Evolutionary conservation across 2,888 invertebrate genomes (phyloP), one percentile per base, ranked within the genome.

Genomic region (Aporophyla nigra): DNA sequence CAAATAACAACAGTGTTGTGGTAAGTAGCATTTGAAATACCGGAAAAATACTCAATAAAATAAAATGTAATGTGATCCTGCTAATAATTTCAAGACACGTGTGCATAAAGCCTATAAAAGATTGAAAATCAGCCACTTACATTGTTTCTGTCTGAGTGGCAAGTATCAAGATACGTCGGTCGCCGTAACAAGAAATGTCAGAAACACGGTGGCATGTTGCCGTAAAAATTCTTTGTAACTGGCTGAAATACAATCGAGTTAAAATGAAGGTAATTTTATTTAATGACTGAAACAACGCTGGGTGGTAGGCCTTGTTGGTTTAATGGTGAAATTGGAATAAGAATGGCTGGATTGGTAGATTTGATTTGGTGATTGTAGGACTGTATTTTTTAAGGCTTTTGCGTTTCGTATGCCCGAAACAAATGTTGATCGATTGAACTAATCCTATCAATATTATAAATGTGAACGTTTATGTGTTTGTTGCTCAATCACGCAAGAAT

Each of bases 211-310:
- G 83, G 87, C 80, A 78, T 71, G 74, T 76, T 78, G 27, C 71
- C 65, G 61, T 75, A 75, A 72, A 84, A 82, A 84, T 85, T 85
- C 83, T 71, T 78, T 74, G 81, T 78, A 83, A 74, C 69, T 73
- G n/a, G 56, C 65, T 71, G 27, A 56, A 75, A 72, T 76, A 66
- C 65, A 54, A 76, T 74, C 72, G 61, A 62, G 54, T 73, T 74
- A 62, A 58, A 75, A 40, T 56, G 51, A 54, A 66, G 65, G 84
- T 58, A 74, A 84, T 84, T 75, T 86, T 71, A 67, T 80, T 78
- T 77, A 78, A 85, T 85, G 71, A 70, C 53, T 68, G 46, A 27
- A 80, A 58, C 58, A 70, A 1, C 21, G 21, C 43, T 54, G 14
- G 16, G 54, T 9, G 14, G 33, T 54, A 33, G 16, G 27, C 56